A percentile compares a stretch with the other conserved stretches of the same genome.
phyloP scores from a whole-genome alignment of 1,140 invertebrate genomes.

The Heliconius eleuchia region DNA sequence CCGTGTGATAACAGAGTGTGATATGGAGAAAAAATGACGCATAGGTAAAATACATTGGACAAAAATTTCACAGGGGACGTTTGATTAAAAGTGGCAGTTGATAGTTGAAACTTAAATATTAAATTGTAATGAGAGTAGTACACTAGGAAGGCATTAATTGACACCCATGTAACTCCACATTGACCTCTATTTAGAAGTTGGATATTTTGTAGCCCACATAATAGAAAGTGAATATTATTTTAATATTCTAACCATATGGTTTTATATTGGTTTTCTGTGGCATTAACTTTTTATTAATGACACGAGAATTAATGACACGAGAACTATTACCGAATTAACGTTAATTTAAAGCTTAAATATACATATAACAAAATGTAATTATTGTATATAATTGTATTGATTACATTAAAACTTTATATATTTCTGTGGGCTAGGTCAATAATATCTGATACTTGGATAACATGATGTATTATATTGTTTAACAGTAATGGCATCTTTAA shows the following conservation, averaged over 20 bases:
- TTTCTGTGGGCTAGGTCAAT: no score
- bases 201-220: slow-evolving; percentile 13
- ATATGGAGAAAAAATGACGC: neutral
- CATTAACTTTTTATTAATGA: no score
- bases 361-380: neutral
- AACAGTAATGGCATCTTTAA: no score
- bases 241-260: neutral
- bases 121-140: slow-evolving; percentile 19
- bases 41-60: neutral
- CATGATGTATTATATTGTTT: no score
- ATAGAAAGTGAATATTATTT: neutral
- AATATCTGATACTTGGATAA: no score
- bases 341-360: neutral
- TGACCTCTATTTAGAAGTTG: neutral
- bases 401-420: no score
- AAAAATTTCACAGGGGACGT: slow-evolving; percentile 18
- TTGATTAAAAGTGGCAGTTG: slow-evolving; percentile 25
- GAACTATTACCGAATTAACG: neutral
- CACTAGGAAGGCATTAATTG: slow-evolving; percentile 29
- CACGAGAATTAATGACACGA: neutral
- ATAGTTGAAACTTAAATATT: neutral
- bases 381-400: no score
- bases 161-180: slow-evolving; percentile 25
- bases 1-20: neutral
- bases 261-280: neutral